Evolutionary conservation across 1,140 invertebrate genomes (phyloP).

Genomic region (Eueides isabella): DNA sequence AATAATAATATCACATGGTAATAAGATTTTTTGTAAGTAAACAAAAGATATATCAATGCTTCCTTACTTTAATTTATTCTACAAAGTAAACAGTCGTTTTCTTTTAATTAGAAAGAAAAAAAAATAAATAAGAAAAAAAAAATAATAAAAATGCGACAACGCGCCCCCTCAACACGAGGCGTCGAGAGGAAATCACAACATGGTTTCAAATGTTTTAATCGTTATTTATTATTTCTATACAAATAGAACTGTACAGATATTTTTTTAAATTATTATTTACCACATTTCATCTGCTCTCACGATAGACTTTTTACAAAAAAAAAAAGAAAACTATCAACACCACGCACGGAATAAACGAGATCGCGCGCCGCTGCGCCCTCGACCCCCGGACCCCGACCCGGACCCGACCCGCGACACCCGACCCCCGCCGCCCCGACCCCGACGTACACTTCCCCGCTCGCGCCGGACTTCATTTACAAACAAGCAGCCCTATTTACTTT

Average conservation of each 20-base stretch:
- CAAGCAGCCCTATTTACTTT: slow-evolving; percentile 36
- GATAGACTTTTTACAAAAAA: slow-evolving; percentile 83
- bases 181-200: slow-evolving; percentile 79
- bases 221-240: slow-evolving; percentile 83
- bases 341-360: slow-evolving; percentile 72
- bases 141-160: slow-evolving; percentile 68
- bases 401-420: slow-evolving; percentile 25
- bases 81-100: slow-evolving; percentile 79
- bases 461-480: slow-evolving; percentile 52
- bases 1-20: slow-evolving; percentile 1
- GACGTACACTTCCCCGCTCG: slow-evolving; percentile 28
- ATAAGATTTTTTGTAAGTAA: slow-evolving; percentile 52
- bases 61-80: slow-evolving; percentile 80
- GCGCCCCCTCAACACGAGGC: slow-evolving; percentile 50
- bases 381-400: slow-evolving; percentile 33
- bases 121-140: slow-evolving; percentile 72
- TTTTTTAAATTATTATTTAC: slow-evolving; percentile 82
- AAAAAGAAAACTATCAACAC: slow-evolving; percentile 82
- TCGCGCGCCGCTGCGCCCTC: slow-evolving; percentile 50
- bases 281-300: slow-evolving; percentile 78
- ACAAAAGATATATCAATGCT: slow-evolving; percentile 69
- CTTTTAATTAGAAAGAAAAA: slow-evolving; percentile 70
- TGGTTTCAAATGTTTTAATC: slow-evolving; percentile 77
- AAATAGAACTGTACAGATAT: slow-evolving; percentile 83
- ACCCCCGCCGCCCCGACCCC: slow-evolving; percentile 14